Evolutionary conservation across 1,140 invertebrate species (phyloP), one percentile per base, ranked within the genome.

Genomic region (Heliothis subflexa): DNA sequence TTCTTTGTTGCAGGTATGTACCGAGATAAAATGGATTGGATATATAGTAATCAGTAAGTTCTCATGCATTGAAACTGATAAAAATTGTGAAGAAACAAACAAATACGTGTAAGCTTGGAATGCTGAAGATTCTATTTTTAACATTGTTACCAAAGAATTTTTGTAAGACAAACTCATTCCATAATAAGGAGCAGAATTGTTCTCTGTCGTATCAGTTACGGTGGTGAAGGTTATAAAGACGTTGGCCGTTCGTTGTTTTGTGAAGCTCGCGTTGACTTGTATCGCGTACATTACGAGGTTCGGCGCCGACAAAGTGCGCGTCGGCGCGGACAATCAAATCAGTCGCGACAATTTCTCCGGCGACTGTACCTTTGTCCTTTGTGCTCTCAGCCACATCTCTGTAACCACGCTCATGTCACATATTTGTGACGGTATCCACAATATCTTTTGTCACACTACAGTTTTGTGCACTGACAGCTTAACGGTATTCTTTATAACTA

Each of bases 1-100:
- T 85, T 87, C 78, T 87, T 90, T 91, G 88, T 92, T 93, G 47
- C 91, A 93, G 91, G 91, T 93, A 80, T 78, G 88, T 86, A 50
- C 80, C 81, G 80, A 33, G 73, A 75, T 64, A 75, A 75, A 50
- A 28, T 62, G 55, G 54, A 59, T 57, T n/a, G 50, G 45, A 28
- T 47, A 12, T 62, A 10, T 50, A 21, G 33, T 75, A 77, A 78
- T 82, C 16, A 64, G 80, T 80, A 81, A 75, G 52, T 55, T 59
- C 14, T 70, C 52, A 78, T 70, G 75, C 33, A 54, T 70, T 70
- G 40, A 11, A 18, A 16, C 25, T 68, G 61, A 77, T 77, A 73
- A 50, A 64, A 50, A 64, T 21, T 50, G 25, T 28, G 47, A 68
- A 18, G 18, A 50, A 45, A 11, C 33, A 18, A 64, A 16, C 16